Base-by-base conservation (phyloP, 2,113 vertebrate species). In the Pycnonotus jocosus region DNA sequence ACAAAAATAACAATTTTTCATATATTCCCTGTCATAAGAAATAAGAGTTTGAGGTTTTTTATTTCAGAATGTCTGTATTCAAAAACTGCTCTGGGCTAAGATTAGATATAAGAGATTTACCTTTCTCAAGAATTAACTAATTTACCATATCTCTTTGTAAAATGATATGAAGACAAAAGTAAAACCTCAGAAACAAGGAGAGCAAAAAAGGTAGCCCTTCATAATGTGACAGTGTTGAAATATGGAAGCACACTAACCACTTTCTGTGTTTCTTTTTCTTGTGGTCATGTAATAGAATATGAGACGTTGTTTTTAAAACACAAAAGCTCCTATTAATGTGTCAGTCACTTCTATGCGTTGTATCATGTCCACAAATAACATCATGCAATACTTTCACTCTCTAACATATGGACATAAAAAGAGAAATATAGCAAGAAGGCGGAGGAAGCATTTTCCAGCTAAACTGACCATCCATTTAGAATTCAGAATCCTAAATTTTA, bases 261-360 rank as follows among this genome's bases (percentile, higher is more conserved):
- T 92, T 95, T 84, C 42, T 68, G 45, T 80, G 76, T 81, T 93
- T 72, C 91, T 88, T 96, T 94, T 88, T 93, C 81, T 94, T 95
- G 91, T 93, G 95, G 88, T 86, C 90, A 31, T 88, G 80, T 92
- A 96, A 94, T 35, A 90, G 50, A 92, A 89, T 81, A 82, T 38
- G 23, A 66, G 50, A 70, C 81, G 83, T 82, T 90, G 73, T 88
- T 94, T 96, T 90, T 80, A 77, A 92, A 94, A 81, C 44, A 53
- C 3, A 10, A 73, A 80, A 82, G 48, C 19, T 62, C 64, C 64
- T 74, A 90, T 95, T 94, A 95, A 93, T 6, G 18, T 92, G 88
- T 76, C 93, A 94, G 56, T 91, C 81, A 90, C 35, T 51, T 81
- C 40, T 72, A 4, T 12, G n/a, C 42, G 76, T 61, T 54, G 35